These are phyloP conservation scores for Sparidentex hasta DNA, from an alignment of 2,797 vertebrate genomes.

Conservation along the genomic window DNA sequence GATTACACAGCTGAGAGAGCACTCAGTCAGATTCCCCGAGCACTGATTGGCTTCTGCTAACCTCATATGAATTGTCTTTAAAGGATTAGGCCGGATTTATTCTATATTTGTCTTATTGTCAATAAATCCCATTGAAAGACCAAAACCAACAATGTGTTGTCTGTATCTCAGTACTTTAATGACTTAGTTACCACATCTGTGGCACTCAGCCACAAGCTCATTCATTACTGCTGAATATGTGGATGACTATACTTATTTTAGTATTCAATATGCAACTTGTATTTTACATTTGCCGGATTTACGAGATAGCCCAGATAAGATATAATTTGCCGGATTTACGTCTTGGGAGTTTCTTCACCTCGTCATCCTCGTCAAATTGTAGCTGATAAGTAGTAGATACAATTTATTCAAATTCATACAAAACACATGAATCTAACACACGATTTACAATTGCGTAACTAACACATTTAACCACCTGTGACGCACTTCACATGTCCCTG, in stretches of 20 bases:
- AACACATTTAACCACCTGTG: too few species aligned
- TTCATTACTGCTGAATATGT: background rate
- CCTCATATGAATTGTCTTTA: background rate
- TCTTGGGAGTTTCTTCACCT: too few species aligned
- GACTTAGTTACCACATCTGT: background rate
- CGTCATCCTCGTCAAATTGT: background rate
- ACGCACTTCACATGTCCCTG: too few species aligned
- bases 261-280: too few species aligned
- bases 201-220: background rate
- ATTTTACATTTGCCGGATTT: too few species aligned
- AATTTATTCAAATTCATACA: too few species aligned
- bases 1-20: slow-evolving; percentile 9
- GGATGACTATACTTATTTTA: background rate
- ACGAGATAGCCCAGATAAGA: too few species aligned
- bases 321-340: too few species aligned
- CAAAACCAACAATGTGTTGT: background rate
- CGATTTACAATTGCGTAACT: too few species aligned
- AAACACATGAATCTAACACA: too few species aligned
- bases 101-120: background rate
- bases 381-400: too few species aligned
- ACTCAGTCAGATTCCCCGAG: background rate
- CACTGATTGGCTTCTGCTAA: background rate
- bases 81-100: background rate
- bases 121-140: background rate
- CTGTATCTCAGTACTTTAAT: background rate